Base-by-base conservation (phyloP, 2,113 vertebrate genomes). In the Aix galericulata region DNA sequence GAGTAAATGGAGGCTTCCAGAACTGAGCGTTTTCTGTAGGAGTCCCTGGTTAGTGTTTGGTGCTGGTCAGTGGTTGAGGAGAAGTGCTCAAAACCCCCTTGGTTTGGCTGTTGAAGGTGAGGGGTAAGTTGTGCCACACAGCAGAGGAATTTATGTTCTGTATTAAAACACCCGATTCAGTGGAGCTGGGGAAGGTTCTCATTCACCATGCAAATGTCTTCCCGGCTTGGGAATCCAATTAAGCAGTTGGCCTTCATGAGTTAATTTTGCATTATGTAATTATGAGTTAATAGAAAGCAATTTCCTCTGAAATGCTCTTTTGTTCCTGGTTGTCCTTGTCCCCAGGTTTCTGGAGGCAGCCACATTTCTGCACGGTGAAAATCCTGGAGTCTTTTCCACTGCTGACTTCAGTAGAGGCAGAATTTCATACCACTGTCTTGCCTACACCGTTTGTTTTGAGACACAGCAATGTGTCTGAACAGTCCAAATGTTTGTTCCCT, bases 271-370 rank as follows among this genome's bases (percentile, higher is more conserved):
- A 56, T 94, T 94, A 86, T 64, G 77, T 72, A 96, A 94, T 97
- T 91, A 89, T 32, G 73, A 90, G 86, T 94, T 95, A 96, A 96
- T 95, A 93, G 95, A 96, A 96, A 91, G 94, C 77, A 83, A 84
- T 94, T 86, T 96, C 86, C 76, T 78, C 83, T 75, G 60, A 94
- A 96, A 96, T 38, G 48, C 66, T 91, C 79, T 74, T 71, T 72
- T 86, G 82, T 96, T 96, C 86, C 94, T 90, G 64, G 77, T 93
- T 93, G 64, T 91, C 80, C 88, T 82, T 63, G 82, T 92, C 59
- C 56, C 64, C 0, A 2, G 55, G 73, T 90, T 92, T 92, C 73
- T 78, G 76, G 36, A 90, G 73, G 79, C 44, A 36, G 64, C 68
- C 18, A 64, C 53, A 50, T 83, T 91, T 84, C 82, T 38, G 29